Percentiles rank a stretch among this genome's conserved stretches.
Conservation (phyloP, 2,797 vertebrate species). For the Morelia viridis region DNA sequence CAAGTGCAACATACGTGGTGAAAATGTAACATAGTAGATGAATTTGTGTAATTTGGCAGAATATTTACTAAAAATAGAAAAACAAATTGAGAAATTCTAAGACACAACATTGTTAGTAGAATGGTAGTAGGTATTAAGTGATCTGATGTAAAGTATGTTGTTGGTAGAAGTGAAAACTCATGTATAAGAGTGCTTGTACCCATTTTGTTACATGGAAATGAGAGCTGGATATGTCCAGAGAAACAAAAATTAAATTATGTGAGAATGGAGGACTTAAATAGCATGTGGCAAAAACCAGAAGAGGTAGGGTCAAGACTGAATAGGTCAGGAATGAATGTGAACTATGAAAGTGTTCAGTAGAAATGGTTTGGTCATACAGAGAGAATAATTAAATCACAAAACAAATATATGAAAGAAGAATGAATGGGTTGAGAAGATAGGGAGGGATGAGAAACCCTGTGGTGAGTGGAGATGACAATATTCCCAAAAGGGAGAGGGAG, state of each 20-base stretch:
- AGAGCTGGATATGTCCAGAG: neutral
- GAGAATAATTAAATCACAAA: neutral
- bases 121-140: too few species aligned
- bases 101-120: neutral
- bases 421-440: neutral
- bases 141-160: neutral
- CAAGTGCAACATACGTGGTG: neutral
- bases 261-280: neutral
- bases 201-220: neutral
- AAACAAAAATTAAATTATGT: neutral
- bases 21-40: neutral
- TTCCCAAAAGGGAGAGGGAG: neutral
- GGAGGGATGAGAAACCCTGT: neutral
- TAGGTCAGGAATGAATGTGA: neutral
- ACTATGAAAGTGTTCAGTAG: neutral
- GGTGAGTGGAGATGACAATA: neutral
- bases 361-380: neutral
- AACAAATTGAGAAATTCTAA: neutral
- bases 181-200: neutral
- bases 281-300: neutral
- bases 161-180: neutral
- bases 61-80: neutral
- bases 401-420: neutral
- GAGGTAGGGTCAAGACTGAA: neutral
- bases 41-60: neutral